Conservation (phyloP, 2,888 invertebrate species). For the Nemapogon koenigi region DNA sequence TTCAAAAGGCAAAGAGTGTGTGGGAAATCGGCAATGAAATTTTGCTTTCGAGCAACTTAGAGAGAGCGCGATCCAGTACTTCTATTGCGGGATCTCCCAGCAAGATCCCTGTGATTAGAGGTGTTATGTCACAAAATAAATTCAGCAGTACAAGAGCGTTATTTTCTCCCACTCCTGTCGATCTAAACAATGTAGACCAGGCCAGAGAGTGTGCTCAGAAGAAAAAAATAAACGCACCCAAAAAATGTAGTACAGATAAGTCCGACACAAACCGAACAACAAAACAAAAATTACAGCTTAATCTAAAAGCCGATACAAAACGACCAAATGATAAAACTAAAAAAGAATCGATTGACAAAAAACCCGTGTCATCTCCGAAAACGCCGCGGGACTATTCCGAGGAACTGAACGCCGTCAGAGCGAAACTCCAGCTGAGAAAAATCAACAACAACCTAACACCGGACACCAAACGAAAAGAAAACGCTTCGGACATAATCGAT, state of each 20-base stretch:
- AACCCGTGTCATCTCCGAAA: constrained; percentile 35
- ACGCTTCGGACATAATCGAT: constrained; percentile 37
- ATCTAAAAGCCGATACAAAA: constrained; percentile 43
- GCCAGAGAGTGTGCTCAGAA: constrained; percentile 63
- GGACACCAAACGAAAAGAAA: constrained; percentile 41
- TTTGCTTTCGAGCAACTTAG: constrained; percentile 40
- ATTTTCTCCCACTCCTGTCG: constrained; percentile 65
- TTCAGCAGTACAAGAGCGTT: constrained; percentile 59
- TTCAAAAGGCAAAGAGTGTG: constrained; percentile 61
- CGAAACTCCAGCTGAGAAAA: constrained; percentile 55
- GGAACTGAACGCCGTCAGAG: constrained; percentile 56
- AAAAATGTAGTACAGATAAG: constrained; percentile 43
- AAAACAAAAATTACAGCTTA: constrained; percentile 55
- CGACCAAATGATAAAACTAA: constrained; percentile 45
- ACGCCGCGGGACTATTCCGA: constrained; percentile 52
- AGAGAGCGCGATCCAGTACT: constrained; percentile 57
- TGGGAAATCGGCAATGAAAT: constrained; percentile 59
- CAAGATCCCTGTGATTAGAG: constrained; percentile 68
- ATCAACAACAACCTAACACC: constrained; percentile 39
- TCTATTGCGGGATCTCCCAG: constrained; percentile 66
- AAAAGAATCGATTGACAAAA: constrained; percentile 48
- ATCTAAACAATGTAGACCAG: constrained; percentile 61
- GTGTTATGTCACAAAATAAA: constrained; percentile 55
- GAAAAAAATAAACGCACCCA: constrained; percentile 39
- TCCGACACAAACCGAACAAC: constrained; percentile 43